These are phyloP conservation scores for Pocillopora damicornis DNA, from an alignment of 64 coral and sea anemone species.

Conservation along the genomic window DNA sequence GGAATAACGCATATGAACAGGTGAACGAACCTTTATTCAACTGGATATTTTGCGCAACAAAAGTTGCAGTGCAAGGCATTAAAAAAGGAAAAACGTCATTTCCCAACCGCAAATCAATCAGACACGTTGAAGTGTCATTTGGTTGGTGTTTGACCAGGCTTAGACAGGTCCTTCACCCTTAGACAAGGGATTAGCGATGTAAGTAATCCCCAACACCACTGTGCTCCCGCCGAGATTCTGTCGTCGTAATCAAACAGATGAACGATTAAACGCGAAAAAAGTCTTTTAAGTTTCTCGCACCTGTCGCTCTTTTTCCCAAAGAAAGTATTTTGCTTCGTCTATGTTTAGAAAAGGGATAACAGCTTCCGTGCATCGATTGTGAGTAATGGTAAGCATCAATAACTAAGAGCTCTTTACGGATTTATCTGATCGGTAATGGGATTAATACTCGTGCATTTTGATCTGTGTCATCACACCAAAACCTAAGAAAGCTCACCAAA, in stretches of 20 bases:
- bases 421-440: conserved; percentile 16
- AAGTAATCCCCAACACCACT: conserved; percentile 49
- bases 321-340: not conserved
- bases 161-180: not conserved
- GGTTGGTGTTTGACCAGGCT: not conserved
- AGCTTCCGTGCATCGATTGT: conserved; percentile 24
- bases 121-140: not conserved
- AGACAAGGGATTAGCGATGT: conserved; percentile 10
- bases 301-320: not conserved
- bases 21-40: not conserved
- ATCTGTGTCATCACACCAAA: not conserved
- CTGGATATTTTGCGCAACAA: not conserved
- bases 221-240: conserved; percentile 39
- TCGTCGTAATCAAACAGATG: conserved; percentile 9
- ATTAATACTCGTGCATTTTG: conserved; percentile 5
- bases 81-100: not conserved
- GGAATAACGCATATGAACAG: not conserved
- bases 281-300: not conserved
- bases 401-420: conserved; percentile 26
- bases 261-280: not conserved
- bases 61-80: not conserved
- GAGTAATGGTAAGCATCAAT: conserved; percentile 10
- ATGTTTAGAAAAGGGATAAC: not conserved
- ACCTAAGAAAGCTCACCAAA: not conserved
- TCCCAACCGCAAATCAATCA: not conserved